Evolutionary conservation across 92 coral and sea anemone genomes (phyloP).

Genomic region (Porites lobata): DNA sequence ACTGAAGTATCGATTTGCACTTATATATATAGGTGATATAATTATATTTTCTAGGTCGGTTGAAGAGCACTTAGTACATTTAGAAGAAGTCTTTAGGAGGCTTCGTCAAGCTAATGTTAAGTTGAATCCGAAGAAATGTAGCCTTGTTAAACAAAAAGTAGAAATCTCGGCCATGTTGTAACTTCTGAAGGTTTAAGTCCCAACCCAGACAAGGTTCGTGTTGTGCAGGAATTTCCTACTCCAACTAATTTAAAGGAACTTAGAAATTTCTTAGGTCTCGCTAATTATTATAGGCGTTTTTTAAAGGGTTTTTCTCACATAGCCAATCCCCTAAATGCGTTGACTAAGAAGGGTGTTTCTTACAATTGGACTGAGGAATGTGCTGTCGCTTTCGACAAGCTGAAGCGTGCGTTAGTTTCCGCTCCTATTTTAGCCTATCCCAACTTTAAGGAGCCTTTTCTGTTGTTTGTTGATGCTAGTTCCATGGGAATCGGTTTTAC

Average conservation of each 20-base stretch:
- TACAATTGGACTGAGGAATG: slow-evolving; percentile 17
- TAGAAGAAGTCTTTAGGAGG: slow-evolving; percentile 62
- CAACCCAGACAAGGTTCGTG: slow-evolving; percentile 19
- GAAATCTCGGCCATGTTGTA: not conserved
- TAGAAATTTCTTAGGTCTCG: slow-evolving; percentile 5
- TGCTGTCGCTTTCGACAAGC: slow-evolving; percentile 33
- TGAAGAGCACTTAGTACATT: slow-evolving; percentile 45
- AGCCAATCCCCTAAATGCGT: slow-evolving; percentile 32
- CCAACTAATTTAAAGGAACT: slow-evolving; percentile 19
- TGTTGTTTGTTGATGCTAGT: not conserved
- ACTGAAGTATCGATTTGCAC: not conserved
- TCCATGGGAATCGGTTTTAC: not conserved
- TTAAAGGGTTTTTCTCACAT: slow-evolving; percentile 36
- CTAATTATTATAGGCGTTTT: slow-evolving; percentile 35
- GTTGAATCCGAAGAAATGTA: slow-evolving; percentile 69
- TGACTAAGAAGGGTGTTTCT: slow-evolving; percentile 28
- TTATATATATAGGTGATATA: slow-evolving; percentile 40
- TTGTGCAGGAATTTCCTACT: slow-evolving; percentile 32
- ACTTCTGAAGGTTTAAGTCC: slow-evolving; percentile 18
- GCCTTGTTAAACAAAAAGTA: slow-evolving; percentile 19
- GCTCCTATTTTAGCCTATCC: slow-evolving; percentile 1
- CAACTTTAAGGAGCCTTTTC: slow-evolving; percentile 17
- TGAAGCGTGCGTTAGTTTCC: slow-evolving; percentile 31
- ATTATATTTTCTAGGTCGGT: slow-evolving; percentile 33
- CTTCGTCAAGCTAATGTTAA: slow-evolving; percentile 64